Conservation (phyloP, 2,113 vertebrate genomes). For the Phrynosoma platyrhinos region DNA sequence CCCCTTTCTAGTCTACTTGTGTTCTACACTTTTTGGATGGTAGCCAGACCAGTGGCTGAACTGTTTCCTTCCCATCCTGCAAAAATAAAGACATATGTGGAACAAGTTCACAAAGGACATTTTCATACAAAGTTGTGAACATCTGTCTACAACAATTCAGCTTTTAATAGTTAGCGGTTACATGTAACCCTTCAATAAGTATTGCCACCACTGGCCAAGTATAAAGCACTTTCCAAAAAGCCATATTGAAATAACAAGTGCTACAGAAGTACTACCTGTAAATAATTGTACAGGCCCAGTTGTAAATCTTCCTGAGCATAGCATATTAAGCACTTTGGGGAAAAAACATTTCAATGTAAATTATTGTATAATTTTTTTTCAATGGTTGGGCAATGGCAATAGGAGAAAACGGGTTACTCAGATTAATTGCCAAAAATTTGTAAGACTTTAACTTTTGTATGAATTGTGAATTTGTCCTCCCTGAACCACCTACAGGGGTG, state of each 20-base stretch:
- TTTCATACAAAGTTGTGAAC: conserved; percentile 79
- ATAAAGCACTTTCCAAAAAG: conserved; percentile 86
- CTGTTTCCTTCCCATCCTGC: conserved; percentile 82
- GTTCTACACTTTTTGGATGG: conserved; percentile 71
- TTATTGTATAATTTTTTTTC: conserved; percentile 78
- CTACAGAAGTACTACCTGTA: conserved; percentile 84
- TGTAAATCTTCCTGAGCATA: conserved; percentile 84
- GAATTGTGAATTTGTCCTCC: conserved; percentile 67
- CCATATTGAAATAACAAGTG: conserved; percentile 82
- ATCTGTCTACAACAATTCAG: conserved; percentile 80
- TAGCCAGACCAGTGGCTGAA: conserved; percentile 81
- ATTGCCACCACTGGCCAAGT: conserved; percentile 80
- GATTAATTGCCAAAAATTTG: conserved; percentile 86
- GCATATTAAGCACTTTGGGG: conserved; percentile 96
- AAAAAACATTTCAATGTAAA: conserved; percentile 64
- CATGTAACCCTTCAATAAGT: conserved; percentile 72
- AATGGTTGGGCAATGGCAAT: conserved; percentile 88
- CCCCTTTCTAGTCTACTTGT: conserved; percentile 69
- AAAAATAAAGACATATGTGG: conserved; percentile 80
- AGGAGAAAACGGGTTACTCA: conserved; percentile 86
- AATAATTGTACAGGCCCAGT: conserved; percentile 86
- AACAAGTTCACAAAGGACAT: conserved; percentile 77
- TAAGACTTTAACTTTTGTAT: conserved; percentile 82
- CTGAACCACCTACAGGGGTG: conserved; percentile 69
- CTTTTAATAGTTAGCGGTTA: conserved; percentile 78